phyloP scores from a whole-genome alignment of 2,113 vertebrate genomes.

The Epinephelus lanceolatus region DNA sequence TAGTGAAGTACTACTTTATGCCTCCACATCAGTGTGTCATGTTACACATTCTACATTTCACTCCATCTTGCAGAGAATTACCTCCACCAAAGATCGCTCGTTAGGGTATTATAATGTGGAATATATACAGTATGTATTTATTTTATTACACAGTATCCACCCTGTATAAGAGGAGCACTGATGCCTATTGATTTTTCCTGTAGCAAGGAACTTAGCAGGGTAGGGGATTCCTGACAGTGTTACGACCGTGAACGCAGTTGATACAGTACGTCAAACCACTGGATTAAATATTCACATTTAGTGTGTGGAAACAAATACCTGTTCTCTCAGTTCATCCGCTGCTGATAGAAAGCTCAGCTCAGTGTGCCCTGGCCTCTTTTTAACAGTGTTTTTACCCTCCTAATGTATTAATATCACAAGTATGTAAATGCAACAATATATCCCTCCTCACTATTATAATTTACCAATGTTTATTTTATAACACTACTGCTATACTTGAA shows the following conservation, averaged over 20 bases:
- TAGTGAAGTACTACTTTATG: conserved; percentile 11
- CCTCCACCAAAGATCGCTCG: conserved; percentile 43
- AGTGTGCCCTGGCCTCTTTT: conserved; percentile 9
- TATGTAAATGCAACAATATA: conserved; percentile 17
- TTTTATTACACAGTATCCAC: conserved; percentile 32
- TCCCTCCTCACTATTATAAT: conserved; percentile 11
- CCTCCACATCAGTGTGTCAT: conserved; percentile 3
- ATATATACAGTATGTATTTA: conserved; percentile 31
- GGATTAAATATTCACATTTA: conserved; percentile 39
- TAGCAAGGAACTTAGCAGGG: conserved; percentile 34
- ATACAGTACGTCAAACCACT: conserved; percentile 9
- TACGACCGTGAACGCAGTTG: conserved; percentile 1
- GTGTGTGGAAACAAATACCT: conserved; percentile 34
- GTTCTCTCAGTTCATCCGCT: conserved; percentile 10
- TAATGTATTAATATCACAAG: conserved; percentile 10
- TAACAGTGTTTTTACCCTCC: conserved; percentile 3
- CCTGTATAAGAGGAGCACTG: conserved; percentile 28
- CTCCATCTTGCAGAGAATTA: conserved; percentile 12
- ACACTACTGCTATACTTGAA: conserved; percentile 66
- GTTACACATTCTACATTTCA: conserved; percentile 15
- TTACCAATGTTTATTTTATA: conserved; percentile 27
- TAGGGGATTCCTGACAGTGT: conserved; percentile 19
- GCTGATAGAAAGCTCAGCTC: conserved; percentile 6
- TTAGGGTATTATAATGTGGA: conserved; percentile 23
- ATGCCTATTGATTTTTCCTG: conserved; percentile 56